Percentiles rank a stretch among this genome's conserved stretches.
Evolutionary conservation across 2,113 vertebrate species (phyloP).

Genomic region (Callithrix jacchus): DNA sequence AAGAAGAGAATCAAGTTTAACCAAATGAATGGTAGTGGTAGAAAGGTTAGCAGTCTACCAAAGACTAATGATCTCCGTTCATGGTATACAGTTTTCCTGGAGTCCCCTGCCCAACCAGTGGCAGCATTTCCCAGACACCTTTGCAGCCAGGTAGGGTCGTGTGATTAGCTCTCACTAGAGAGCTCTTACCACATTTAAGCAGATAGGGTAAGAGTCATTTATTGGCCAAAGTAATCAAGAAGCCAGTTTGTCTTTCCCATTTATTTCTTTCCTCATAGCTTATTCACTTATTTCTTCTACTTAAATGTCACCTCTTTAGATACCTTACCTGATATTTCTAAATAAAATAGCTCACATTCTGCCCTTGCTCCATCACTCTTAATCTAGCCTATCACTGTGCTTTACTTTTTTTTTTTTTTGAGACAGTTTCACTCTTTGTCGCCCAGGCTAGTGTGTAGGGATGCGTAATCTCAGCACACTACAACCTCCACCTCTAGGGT

Average conservation of each 20-base stretch:
- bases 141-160: not conserved
- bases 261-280: not conserved
- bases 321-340: not conserved
- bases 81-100: not conserved
- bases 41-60: not conserved
- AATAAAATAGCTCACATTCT: not conserved
- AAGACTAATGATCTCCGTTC: not conserved
- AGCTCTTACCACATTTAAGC: not conserved
- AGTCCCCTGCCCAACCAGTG: not conserved
- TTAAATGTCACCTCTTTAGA: not conserved
- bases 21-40: not conserved
- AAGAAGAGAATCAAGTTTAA: not conserved
- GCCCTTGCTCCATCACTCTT: not conserved
- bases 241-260: not conserved
- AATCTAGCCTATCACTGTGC: not conserved
- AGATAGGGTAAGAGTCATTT: not conserved
- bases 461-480: no score
- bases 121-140: not conserved
- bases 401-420: no score
- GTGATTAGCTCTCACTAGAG: not conserved
- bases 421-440: no score
- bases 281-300: not conserved
- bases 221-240: not conserved
- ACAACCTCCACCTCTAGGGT: no score
- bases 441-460: no score